Conservation (phyloP, 1,140 invertebrate species). For the Bombus waltoni region DNA sequence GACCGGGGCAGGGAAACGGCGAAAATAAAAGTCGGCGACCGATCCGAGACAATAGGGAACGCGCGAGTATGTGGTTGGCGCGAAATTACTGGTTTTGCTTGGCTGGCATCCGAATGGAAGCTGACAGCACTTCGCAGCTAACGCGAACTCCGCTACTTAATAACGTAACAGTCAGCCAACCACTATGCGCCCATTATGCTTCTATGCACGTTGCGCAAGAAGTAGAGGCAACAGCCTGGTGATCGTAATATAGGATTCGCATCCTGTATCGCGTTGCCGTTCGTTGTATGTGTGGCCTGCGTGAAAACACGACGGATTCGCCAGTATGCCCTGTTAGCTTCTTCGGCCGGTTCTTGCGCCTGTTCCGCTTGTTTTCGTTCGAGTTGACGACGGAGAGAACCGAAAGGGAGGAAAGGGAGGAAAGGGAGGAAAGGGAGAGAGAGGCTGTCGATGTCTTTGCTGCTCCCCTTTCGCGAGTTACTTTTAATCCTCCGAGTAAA, state of each 20-base stretch:
- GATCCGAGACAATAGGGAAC: neutral
- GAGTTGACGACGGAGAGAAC: neutral
- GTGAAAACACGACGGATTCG: conserved; percentile 21
- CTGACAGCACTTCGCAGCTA: conserved; percentile 74
- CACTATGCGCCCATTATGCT: conserved; percentile 76
- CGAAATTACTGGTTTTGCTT: conserved; percentile 64
- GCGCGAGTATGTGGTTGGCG: neutral
- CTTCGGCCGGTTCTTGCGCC: neutral
- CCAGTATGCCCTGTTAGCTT: neutral
- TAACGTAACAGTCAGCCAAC: conserved; percentile 77
- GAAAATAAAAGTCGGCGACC: neutral
- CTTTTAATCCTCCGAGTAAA: conserved; percentile 47
- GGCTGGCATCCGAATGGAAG: conserved; percentile 68
- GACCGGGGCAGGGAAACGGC: too few species aligned
- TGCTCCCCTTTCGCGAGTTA: conserved; percentile 17
- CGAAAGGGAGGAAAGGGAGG: neutral
- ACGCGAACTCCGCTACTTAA: conserved; percentile 78
- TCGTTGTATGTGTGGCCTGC: conserved; percentile 41
- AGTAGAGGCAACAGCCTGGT: conserved; percentile 61
- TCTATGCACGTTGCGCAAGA: conserved; percentile 70
- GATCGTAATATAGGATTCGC: conserved; percentile 67
- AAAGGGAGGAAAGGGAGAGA: too few species aligned
- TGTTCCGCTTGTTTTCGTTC: neutral
- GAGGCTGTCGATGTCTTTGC: conserved; percentile 7
- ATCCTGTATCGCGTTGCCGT: conserved; percentile 55